Evolutionary conservation across 2,113 vertebrate genomes (phyloP).

Genomic region (Chamaea fasciata): DNA sequence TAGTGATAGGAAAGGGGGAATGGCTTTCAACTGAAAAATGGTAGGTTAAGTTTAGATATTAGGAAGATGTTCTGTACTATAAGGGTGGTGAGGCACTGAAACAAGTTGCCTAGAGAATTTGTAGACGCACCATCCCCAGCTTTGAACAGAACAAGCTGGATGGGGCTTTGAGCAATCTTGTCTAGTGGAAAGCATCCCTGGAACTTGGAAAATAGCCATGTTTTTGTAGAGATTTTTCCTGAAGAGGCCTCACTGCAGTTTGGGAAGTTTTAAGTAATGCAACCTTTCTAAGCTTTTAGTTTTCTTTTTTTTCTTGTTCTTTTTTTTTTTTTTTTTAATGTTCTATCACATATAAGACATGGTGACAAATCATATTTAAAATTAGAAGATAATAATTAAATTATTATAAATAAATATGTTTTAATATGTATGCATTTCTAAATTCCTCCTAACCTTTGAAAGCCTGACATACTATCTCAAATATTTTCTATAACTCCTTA

Average conservation of each 20-base stretch:
- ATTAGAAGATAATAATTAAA: background rate
- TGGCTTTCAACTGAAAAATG: background rate
- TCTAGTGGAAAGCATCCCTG: background rate
- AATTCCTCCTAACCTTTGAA: background rate
- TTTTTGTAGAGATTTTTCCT: background rate
- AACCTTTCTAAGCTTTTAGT: background rate
- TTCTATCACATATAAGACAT: background rate
- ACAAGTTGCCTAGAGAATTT: background rate
- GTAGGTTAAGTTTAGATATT: background rate
- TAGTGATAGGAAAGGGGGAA: background rate
- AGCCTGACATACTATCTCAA: background rate
- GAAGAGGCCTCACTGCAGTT: background rate
- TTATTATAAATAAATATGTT: background rate
- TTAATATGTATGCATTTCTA: background rate
- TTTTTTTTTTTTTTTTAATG: background rate
- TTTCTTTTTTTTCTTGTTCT: too few species aligned
- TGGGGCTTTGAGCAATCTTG: background rate
- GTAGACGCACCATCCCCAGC: fast-evolving
- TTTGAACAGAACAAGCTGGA: background rate
- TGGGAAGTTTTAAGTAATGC: background rate
- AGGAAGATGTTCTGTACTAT: background rate
- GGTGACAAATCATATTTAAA: background rate
- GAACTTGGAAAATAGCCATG: background rate
- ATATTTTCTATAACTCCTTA: background rate
- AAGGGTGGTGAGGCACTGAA: background rate